These are phyloP conservation scores for Irena cyanogastra DNA, from an alignment of 2,113 vertebrate genomes.

Conservation along the genomic window DNA sequence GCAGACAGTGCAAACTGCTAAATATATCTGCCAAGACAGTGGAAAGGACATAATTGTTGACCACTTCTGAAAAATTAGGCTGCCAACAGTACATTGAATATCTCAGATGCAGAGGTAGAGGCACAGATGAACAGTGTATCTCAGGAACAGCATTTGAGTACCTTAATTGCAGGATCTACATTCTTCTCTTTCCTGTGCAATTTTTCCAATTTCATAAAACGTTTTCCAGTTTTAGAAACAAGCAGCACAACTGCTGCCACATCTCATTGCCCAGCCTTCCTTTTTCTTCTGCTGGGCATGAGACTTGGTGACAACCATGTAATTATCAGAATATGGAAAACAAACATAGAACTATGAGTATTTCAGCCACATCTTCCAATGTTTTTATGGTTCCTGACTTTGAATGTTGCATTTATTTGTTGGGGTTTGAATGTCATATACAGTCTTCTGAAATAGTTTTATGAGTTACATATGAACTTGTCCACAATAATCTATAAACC, in stretches of 20 bases:
- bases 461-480: background rate
- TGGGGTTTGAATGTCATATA: background rate
- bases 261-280: background rate
- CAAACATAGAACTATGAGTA: rapidly evolving
- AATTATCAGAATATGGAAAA: background rate
- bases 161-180: background rate
- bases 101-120: background rate
- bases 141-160: background rate
- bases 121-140: background rate
- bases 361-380: background rate
- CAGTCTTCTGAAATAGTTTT: background rate
- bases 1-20: background rate
- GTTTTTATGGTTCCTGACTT: background rate
- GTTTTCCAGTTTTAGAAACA: background rate
- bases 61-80: background rate
- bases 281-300: background rate
- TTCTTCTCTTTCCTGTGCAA: background rate
- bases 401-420: background rate
- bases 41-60: background rate
- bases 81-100: background rate
- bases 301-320: background rate
- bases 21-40: background rate
- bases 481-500: background rate
- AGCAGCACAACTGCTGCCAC: background rate
- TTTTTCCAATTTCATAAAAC: background rate